These are phyloP conservation scores for Balearica regulorum DNA, from an alignment of 2,797 vertebrate genomes.

Conservation along the genomic window DNA sequence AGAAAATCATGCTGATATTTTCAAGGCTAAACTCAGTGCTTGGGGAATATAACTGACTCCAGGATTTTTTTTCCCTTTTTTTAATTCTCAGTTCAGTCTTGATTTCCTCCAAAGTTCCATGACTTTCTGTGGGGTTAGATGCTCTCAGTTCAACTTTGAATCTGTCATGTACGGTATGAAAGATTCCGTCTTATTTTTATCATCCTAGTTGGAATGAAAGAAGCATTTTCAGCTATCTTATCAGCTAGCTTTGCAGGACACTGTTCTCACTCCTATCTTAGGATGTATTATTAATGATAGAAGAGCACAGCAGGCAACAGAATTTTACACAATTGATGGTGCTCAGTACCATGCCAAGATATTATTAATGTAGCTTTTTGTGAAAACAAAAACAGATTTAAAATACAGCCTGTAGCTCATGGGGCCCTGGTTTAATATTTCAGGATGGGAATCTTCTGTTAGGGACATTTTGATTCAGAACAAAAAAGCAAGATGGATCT, in stretches of 20 bases:
- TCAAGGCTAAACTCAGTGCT: neutral
- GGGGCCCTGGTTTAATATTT: neutral
- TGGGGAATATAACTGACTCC: neutral
- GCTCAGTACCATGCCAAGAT: conserved; percentile 38
- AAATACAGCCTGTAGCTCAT: conserved; percentile 17
- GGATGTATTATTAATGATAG: conserved; percentile 61
- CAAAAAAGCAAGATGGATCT: neutral
- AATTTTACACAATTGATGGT: conserved; percentile 54
- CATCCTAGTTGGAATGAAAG: conserved; percentile 31
- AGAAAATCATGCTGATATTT: neutral
- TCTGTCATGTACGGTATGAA: neutral
- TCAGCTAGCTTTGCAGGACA: conserved; percentile 31
- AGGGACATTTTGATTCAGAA: neutral
- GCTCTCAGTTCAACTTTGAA: neutral
- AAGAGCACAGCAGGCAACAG: conserved; percentile 25
- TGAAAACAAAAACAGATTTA: conserved; percentile 35
- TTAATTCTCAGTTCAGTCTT: neutral
- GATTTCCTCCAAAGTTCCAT: neutral
- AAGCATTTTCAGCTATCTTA: conserved; percentile 47
- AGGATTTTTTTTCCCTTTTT: neutral
- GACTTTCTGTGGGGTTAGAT: neutral
- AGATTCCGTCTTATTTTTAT: conserved; percentile 14
- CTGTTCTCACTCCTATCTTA: conserved; percentile 23
- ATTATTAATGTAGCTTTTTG: conserved; percentile 14
- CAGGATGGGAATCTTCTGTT: neutral